Conservation (phyloP, 1,140 invertebrate genomes). For the Zaprionus vittiger region DNA sequence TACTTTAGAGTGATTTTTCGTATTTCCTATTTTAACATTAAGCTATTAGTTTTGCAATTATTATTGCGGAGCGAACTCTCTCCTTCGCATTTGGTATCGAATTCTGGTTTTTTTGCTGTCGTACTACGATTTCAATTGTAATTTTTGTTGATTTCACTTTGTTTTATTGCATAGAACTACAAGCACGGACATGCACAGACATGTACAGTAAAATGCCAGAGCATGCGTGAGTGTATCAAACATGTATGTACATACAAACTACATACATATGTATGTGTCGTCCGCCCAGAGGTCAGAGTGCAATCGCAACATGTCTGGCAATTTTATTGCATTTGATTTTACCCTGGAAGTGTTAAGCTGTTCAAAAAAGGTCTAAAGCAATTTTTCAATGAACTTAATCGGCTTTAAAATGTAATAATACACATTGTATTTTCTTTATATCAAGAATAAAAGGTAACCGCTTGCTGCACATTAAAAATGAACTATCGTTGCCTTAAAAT, state of each 20-base stretch:
- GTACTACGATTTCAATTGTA: conserved; percentile 7
- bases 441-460: no score
- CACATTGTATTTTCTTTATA: not conserved
- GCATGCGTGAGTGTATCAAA: not conserved
- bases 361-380: not conserved
- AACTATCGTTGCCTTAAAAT: no score
- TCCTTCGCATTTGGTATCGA: not conserved
- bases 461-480: no score
- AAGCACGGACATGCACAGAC: not conserved
- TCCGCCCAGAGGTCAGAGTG: not conserved
- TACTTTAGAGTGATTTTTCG: not conserved
- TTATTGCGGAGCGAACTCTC: conserved; percentile 4
- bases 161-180: not conserved
- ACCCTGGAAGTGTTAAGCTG: conserved; percentile 8
- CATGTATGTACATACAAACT: no score
- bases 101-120: not conserved
- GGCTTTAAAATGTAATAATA: no score
- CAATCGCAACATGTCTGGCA: conserved; percentile 5
- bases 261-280: not conserved
- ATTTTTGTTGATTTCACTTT: conserved; percentile 19
- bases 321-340: conserved; percentile 19
- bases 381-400: not conserved
- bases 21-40: conserved; percentile 23
- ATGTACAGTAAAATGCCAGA: not conserved
- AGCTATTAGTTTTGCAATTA: conserved; percentile 33